These are phyloP conservation scores for Conops quadrifasciatus DNA, from an alignment of 2,888 invertebrate species.

Conservation along the genomic window DNA sequence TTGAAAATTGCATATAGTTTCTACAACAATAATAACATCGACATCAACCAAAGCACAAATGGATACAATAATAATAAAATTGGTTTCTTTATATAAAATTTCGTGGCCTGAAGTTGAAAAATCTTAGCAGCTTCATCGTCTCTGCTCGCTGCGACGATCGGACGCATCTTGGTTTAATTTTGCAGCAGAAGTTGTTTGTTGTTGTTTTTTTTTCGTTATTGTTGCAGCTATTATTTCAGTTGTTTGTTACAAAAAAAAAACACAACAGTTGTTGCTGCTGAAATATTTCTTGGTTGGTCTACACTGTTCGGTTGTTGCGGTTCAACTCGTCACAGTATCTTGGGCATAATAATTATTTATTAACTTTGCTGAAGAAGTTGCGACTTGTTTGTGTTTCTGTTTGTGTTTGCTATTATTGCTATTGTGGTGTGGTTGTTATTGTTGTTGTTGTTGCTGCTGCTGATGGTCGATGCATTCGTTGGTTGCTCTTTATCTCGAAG, in stretches of 20 bases:
- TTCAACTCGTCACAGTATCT: slow-evolving; percentile 31
- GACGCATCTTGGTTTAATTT: slow-evolving; percentile 12
- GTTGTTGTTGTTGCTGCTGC: neutral
- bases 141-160: too few relatives aligned
- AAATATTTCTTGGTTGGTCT: slow-evolving; percentile 17
- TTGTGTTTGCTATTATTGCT: slow-evolving; percentile 3
- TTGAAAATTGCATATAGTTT: slow-evolving; percentile 24
- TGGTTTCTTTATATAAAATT: slow-evolving; percentile 18
- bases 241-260: slow-evolving; percentile 11
- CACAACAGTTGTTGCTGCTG: slow-evolving; percentile 2
- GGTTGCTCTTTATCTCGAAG: slow-evolving; percentile 27
- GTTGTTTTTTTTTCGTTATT: slow-evolving; percentile 1
- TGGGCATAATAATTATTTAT: slow-evolving; percentile 35
- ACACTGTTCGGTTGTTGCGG: slow-evolving; percentile 19
- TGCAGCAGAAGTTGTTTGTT: neutral
- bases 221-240: slow-evolving; percentile 16
- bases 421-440: slow-evolving; percentile 8
- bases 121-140: slow-evolving; percentile 12
- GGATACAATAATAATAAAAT: neutral
- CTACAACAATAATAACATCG: slow-evolving; percentile 16
- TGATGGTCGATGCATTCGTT: neutral
- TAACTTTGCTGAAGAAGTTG: slow-evolving; percentile 28
- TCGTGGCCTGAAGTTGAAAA: slow-evolving; percentile 12
- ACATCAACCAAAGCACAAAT: neutral
- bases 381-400: neutral